A percentile compares a stretch with the other conserved stretches of the same genome.
Evolutionary conservation across 1,140 invertebrate species (phyloP).

Genomic region (Lordiphosa stackelbergi): DNA sequence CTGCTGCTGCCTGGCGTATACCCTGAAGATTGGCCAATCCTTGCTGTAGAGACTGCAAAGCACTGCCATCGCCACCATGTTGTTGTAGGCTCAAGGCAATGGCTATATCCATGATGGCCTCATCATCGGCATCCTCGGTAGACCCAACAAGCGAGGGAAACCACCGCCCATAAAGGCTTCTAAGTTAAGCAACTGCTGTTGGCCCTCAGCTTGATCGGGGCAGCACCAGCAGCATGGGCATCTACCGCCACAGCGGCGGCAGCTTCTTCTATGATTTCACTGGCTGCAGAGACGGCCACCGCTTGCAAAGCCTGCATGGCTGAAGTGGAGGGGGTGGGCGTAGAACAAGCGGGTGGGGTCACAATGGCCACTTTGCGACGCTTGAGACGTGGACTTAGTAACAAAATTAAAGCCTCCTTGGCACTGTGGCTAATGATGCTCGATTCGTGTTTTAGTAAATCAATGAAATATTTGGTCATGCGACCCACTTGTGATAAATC

Average conservation of each 20-base stretch:
- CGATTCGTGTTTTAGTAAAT: conserved; percentile 88
- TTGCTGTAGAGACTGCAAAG: conserved; percentile 71
- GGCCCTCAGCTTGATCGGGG: conserved; percentile 26
- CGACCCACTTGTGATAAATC: conserved; percentile 78
- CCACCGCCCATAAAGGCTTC: conserved; percentile 85
- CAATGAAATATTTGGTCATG: conserved; percentile 74
- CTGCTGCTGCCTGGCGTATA: conserved; percentile 56
- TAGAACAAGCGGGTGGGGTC: conserved; percentile 69
- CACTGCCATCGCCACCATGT: conserved; percentile 76
- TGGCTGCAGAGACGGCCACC: conserved; percentile 48
- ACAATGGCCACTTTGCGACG: conserved; percentile 77
- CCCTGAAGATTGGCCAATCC: conserved; percentile 72
- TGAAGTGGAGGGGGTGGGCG: conserved; percentile 63
- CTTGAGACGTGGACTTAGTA: conserved; percentile 86
- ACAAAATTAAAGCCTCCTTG: conserved; percentile 91
- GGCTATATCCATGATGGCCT: conserved; percentile 96
- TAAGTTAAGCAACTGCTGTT: conserved; percentile 77
- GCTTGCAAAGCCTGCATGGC: conserved; percentile 49
- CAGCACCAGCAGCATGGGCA: no score
- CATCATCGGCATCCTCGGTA: conserved; percentile 94
- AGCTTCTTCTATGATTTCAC: conserved; percentile 52
- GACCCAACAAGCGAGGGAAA: conserved; percentile 88
- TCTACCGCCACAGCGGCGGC: conserved; percentile 55
- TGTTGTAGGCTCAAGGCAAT: conserved; percentile 95
- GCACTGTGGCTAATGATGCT: conserved; percentile 92